Percentiles rank a stretch among this genome's conserved stretches.
Conservation (phyloP, 2,113 vertebrate genomes). For the Peromyscus californicus region DNA sequence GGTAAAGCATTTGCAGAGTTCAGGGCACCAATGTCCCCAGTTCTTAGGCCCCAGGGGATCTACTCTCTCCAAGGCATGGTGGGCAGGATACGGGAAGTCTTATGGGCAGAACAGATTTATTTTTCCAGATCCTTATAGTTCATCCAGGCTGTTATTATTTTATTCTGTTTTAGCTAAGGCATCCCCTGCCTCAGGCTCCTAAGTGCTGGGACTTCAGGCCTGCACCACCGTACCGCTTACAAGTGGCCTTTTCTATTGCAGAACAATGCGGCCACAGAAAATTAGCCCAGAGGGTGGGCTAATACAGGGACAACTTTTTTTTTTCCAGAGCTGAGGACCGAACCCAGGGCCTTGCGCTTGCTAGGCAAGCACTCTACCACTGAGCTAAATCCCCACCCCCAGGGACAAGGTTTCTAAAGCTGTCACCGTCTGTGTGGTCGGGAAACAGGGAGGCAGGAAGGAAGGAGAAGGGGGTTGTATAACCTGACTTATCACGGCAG, state of each 20-base stretch:
- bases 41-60: no score
- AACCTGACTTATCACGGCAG: background rate
- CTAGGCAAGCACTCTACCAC: no score
- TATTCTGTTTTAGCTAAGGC: background rate
- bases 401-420: background rate
- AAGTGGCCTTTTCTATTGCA: background rate
- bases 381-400: no score
- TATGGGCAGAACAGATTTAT: background rate
- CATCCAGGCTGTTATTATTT: background rate
- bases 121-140: background rate
- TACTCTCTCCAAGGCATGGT: background rate
- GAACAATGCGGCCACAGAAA: background rate
- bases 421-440: background rate
- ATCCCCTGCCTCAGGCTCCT: background rate
- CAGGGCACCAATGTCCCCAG: background rate
- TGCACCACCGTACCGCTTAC: background rate
- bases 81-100: background rate
- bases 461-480: background rate
- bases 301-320: background rate
- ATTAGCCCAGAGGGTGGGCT: background rate
- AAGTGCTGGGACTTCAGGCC: background rate
- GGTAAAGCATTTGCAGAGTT: background rate
- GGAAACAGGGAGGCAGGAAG: background rate
- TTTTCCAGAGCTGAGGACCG: no score
- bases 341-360: no score